Conservation (phyloP, 2,113 vertebrate genomes). For the Nothobranchius kuhntae region DNA sequence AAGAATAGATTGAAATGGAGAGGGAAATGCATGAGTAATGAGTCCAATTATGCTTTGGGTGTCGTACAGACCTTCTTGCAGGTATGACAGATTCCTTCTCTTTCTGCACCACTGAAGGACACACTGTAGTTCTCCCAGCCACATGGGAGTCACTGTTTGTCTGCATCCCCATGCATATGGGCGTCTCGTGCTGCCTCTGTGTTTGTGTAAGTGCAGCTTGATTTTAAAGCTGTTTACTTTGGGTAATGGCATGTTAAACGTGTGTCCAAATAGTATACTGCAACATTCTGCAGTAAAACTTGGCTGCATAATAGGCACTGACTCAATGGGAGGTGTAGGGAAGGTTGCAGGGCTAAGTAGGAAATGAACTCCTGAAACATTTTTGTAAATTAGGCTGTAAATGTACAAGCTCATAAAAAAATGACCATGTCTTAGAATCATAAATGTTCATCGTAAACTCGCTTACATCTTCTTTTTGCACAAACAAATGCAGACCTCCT, state of each 20-base stretch:
- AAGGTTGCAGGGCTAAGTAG: conserved; percentile 7
- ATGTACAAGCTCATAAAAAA: background rate
- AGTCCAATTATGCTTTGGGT: conserved; percentile 72
- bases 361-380: conserved; percentile 9
- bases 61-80: conserved; percentile 42
- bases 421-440: no score
- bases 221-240: conserved; percentile 60
- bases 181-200: conserved; percentile 17
- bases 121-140: conserved; percentile 17
- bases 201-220: conserved; percentile 26
- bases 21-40: conserved; percentile 72
- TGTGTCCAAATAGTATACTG: conserved; percentile 52
- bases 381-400: conserved; percentile 19
- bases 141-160: conserved; percentile 3
- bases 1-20: conserved; percentile 56
- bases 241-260: conserved; percentile 68
- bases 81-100: conserved; percentile 68
- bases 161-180: conserved; percentile 3
- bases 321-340: conserved; percentile 21
- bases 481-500: background rate
- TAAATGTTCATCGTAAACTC: background rate
- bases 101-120: conserved; percentile 61
- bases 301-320: conserved; percentile 26
- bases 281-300: conserved; percentile 48
- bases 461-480: background rate